These are phyloP conservation scores for Exephanes ischioxanthus DNA, from an alignment of 2,888 invertebrate species.

Conservation along the genomic window DNA sequence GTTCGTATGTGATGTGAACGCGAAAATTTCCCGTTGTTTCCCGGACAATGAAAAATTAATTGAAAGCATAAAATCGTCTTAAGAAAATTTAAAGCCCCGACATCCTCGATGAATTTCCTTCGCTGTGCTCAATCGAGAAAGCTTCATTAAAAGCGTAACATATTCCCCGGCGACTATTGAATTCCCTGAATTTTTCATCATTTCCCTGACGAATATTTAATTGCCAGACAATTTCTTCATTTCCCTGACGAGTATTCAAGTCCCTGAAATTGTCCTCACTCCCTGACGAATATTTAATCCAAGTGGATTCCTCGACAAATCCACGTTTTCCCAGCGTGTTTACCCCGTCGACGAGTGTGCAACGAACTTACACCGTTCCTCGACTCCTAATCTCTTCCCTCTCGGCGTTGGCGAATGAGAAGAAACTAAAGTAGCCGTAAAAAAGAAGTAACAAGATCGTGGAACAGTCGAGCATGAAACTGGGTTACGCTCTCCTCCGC, in stretches of 20 bases:
- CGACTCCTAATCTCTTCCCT: slow-evolving; percentile 8
- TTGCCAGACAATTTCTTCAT: not conserved
- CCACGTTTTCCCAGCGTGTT: not conserved
- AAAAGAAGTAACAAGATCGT: not conserved
- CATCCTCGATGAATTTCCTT: not conserved
- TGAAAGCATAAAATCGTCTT: not conserved
- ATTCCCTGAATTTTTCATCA: too few relatives aligned
- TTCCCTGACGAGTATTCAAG: not conserved
- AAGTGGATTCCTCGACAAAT: not conserved
- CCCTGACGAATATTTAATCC: not conserved
- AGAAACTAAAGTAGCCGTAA: slow-evolving; percentile 6
- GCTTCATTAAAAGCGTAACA: not conserved
- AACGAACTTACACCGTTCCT: slow-evolving; percentile 19
- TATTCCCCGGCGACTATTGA: too few relatives aligned
- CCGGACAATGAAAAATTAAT: not conserved
- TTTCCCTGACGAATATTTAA: not conserved
- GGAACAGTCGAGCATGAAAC: slow-evolving; percentile 38
- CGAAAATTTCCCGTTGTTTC: too few relatives aligned
- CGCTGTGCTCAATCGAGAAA: not conserved
- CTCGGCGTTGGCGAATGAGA: not conserved
- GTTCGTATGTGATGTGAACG: too few relatives aligned
- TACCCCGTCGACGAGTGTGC: not conserved
- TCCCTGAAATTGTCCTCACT: not conserved
- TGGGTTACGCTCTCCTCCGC: slow-evolving; percentile 46
- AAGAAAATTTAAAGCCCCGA: too few relatives aligned